These are phyloP conservation scores for Sinodicranocentrus sp. DNA, from an alignment of 2,888 invertebrate genomes.

Conservation along the genomic window DNA sequence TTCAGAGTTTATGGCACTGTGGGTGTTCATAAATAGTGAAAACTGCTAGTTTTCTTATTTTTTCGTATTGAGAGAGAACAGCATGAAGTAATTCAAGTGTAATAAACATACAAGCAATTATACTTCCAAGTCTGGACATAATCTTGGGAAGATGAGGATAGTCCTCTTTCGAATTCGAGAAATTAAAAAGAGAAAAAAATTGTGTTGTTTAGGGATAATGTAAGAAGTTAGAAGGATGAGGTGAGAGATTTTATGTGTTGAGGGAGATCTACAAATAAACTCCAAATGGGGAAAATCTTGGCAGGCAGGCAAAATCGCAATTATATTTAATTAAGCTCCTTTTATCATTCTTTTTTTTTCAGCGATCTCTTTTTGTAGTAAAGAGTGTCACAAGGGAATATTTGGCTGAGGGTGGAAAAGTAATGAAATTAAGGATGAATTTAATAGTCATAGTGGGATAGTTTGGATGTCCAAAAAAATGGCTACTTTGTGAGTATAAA, in stretches of 20 bases:
- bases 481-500: too few relatives aligned
- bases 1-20: constrained; percentile 57
- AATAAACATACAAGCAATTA: constrained; percentile 31
- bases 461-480: too few relatives aligned
- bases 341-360: not conserved
- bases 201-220: too few relatives aligned
- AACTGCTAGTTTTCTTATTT: not conserved
- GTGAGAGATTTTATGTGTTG: too few relatives aligned
- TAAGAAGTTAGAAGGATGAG: too few relatives aligned
- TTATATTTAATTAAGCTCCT: constrained; percentile 15
- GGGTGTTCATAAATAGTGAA: constrained; percentile 54
- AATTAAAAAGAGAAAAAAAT: too few relatives aligned
- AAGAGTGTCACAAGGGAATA: too few relatives aligned
- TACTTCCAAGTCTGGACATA: constrained; percentile 50
- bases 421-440: too few relatives aligned
- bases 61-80: not conserved
- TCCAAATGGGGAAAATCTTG: constrained; percentile 20
- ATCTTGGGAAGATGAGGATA: not conserved
- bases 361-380: too few relatives aligned
- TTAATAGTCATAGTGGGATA: too few relatives aligned
- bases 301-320: constrained; percentile 10
- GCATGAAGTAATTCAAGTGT: not conserved
- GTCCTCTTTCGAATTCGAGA: too few relatives aligned
- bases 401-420: too few relatives aligned
- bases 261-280: not conserved